Evolutionary conservation across 2,888 invertebrate genomes (phyloP).

Genomic region (Azorinus chamasolen): DNA sequence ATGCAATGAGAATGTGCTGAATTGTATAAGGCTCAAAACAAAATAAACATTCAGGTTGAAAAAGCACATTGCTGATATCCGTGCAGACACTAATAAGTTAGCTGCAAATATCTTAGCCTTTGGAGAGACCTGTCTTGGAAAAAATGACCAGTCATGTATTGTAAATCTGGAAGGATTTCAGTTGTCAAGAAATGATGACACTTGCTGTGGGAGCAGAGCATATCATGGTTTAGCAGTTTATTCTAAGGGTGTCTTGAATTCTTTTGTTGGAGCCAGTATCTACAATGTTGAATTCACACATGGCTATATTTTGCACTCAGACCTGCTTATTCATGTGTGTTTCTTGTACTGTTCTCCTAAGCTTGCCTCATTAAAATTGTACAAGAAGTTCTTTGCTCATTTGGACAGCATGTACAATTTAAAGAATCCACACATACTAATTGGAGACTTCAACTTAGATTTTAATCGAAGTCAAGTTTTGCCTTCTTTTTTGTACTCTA

Average conservation of each 20-base stretch:
- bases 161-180: conserved; percentile 4
- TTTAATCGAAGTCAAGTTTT: background rate
- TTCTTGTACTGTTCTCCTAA: conserved; percentile 21
- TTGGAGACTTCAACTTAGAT: conserved; percentile 18
- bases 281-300: background rate
- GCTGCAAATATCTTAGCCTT: conserved; percentile 35
- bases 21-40: no score
- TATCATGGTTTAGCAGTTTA: conserved; percentile 39
- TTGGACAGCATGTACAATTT: background rate
- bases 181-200: conserved; percentile 17
- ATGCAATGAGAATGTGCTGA: no score
- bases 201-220: background rate
- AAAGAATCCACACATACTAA: background rate
- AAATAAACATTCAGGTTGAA: no score
- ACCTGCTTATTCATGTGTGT: background rate
- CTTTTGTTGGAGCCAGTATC: no score
- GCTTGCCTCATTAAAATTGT: background rate
- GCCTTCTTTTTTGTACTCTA: no score
- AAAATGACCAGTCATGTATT: background rate
- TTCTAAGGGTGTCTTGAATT: background rate
- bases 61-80: conserved; percentile 41
- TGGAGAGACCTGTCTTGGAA: conserved; percentile 38
- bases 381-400: background rate
- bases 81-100: conserved; percentile 18
- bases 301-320: background rate